Evolutionary conservation across 2,888 invertebrate species (phyloP).

Genomic region (Drosophila putrida): DNA sequence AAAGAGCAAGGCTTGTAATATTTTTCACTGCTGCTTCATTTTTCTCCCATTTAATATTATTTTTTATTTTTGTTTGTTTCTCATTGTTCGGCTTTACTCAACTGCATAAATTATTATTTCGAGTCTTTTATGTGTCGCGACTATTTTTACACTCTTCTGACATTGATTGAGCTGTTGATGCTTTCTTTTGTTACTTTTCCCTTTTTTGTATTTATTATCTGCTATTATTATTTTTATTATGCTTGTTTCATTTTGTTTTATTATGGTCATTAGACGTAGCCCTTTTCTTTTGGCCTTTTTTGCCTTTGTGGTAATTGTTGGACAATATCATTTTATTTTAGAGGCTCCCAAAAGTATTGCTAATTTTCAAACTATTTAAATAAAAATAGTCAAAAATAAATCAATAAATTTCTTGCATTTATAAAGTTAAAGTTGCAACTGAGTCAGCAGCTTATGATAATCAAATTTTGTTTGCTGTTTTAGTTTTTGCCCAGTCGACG

Average conservation of each 20-base stretch:
- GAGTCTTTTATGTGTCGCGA: slow-evolving; percentile 47
- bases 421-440: slow-evolving; percentile 6
- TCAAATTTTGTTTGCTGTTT: slow-evolving; percentile 47
- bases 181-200: slow-evolving; percentile 28
- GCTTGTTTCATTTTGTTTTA: slow-evolving; percentile 8
- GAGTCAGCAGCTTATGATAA: slow-evolving; percentile 39
- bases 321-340: too few relatives aligned
- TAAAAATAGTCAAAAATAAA: background rate
- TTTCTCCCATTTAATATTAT: slow-evolving; percentile 5
- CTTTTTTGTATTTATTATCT: slow-evolving; percentile 14
- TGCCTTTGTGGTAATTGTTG: background rate
- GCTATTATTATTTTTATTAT: slow-evolving; percentile 41
- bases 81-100: slow-evolving; percentile 57
- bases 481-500: slow-evolving; percentile 38
- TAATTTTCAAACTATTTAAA: too few relatives aligned
- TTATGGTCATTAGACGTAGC: slow-evolving; percentile 19
- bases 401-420: slow-evolving; percentile 3
- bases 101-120: slow-evolving; percentile 74
- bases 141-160: slow-evolving; percentile 62
- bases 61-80: slow-evolving; percentile 11
- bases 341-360: too few relatives aligned
- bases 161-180: slow-evolving; percentile 75
- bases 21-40: slow-evolving; percentile 7
- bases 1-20: slow-evolving; percentile 24
- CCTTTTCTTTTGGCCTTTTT: background rate